Conservation (phyloP, 2,888 invertebrate species). For the Metalampra italica region DNA sequence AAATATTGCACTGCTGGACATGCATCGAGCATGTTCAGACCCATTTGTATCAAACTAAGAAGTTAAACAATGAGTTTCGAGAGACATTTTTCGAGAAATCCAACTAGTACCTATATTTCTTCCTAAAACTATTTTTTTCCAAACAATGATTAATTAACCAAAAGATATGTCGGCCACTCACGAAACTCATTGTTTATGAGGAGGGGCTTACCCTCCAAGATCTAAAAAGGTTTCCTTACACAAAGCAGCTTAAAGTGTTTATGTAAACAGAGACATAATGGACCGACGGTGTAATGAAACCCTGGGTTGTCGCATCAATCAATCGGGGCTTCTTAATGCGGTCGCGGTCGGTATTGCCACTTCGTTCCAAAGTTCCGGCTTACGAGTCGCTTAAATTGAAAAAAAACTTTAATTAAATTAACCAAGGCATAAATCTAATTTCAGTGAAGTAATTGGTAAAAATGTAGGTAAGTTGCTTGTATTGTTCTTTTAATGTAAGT, state of each 20-base stretch:
- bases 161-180: too few species aligned
- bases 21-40: too few species aligned
- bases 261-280: slow-evolving; percentile 34
- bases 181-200: too few species aligned
- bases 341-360: slow-evolving; percentile 28
- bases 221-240: slow-evolving; percentile 8
- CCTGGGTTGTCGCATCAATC: slow-evolving; percentile 35
- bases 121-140: too few species aligned
- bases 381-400: background rate
- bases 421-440: background rate
- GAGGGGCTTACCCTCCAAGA: background rate
- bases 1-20: too few species aligned
- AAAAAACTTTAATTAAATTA: background rate
- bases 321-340: slow-evolving; percentile 32
- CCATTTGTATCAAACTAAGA: too few species aligned
- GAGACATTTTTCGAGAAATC: too few species aligned
- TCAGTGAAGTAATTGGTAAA: background rate
- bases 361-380: slow-evolving; percentile 14
- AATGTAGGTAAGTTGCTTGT: too few species aligned
- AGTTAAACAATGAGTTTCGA: too few species aligned
- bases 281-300: slow-evolving; percentile 38
- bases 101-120: too few species aligned
- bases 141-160: too few species aligned
- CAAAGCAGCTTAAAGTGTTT: slow-evolving; percentile 30
- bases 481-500: too few species aligned